Base-by-base conservation (phyloP, 2,888 invertebrate species). In the Aspidiotus destructor region DNA sequence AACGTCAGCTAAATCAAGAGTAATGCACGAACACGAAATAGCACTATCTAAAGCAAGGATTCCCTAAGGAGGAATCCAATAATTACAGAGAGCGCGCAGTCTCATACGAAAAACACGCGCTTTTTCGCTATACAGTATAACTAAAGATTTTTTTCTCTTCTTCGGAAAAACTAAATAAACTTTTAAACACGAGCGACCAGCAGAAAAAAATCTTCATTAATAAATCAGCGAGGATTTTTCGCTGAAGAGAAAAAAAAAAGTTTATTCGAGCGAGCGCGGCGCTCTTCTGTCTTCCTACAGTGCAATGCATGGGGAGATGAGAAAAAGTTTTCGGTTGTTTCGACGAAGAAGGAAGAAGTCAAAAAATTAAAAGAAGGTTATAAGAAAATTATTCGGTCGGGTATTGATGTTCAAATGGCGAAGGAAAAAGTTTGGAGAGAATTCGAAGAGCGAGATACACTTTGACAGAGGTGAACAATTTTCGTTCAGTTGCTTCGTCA, bases 11-110 rank as follows among this genome's bases (percentile, higher is more conserved):
- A 73, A 74, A 74, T 74, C 74, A 74, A 74, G 74, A 74, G 73
- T 74, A 74, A 74, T 74, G 73, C 73, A 71, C 70, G 72, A 73
- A 74, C 74, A 74, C 73, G 73, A 71, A 74, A 73, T 73, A 72
- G 73, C 74, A 73, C 74, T 74, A 73, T 73, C 71, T 65, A 57
- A 58, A 65, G 65, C 65, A 65, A 65, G 58, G 65, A 65, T 65
- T 65, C 65, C 65, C 65, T 44, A 65, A 65, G 65, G 65, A 65
- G 65, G 57, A 65, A 65, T 65, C 65, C 65, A 65, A 65, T 65
- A 65, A 65, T 65, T 65, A 65, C 65, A 48, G 28, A 28, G 28
- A 28, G 28, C 28, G 65, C 65, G 65, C 65, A 65, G 65, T 65
- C 65, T 65, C 65, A 65, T 58, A 65, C 65, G 58, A 58, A 65